phyloP scores from a whole-genome alignment of 2,113 vertebrate genomes.

The Clupea harengus region DNA sequence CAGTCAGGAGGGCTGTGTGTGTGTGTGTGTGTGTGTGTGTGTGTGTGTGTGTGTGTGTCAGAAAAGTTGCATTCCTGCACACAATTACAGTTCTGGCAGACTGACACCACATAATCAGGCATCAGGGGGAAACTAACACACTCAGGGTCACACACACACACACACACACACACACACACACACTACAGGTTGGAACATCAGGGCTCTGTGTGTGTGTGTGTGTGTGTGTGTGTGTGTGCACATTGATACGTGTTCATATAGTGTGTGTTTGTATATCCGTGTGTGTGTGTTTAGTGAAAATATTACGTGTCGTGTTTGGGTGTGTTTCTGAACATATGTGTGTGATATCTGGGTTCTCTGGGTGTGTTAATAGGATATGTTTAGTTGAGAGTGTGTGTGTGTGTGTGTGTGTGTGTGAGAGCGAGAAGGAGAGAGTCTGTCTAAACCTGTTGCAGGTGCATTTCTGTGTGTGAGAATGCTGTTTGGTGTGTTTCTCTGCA shows the following conservation, averaged over 20 bases:
- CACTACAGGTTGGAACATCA: no score
- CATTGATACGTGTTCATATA: no score
- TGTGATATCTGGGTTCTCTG: background rate
- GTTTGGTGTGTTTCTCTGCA: background rate
- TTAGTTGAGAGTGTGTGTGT: background rate
- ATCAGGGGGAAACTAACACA: no score
- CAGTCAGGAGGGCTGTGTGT: background rate
- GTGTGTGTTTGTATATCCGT: background rate
- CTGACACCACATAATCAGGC: no score
- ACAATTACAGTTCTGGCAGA: no score
- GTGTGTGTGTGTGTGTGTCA: background rate
- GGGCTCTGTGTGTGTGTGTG: background rate
- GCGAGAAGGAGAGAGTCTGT: no score
- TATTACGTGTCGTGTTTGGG: no score
- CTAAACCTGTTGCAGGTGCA: no score
- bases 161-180: no score
- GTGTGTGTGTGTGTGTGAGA: background rate
- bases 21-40: background rate
- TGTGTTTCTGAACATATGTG: background rate
- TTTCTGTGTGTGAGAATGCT: no score
- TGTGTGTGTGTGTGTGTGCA: background rate
- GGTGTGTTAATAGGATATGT: background rate
- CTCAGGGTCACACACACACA: no score
- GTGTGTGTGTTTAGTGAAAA: no score
- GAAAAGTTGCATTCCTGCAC: background rate